Percentiles rank a stretch among this genome's conserved stretches.
phyloP scores from a whole-genome alignment of 2,888 invertebrate species.

The Coronaproctus castanopsis region DNA sequence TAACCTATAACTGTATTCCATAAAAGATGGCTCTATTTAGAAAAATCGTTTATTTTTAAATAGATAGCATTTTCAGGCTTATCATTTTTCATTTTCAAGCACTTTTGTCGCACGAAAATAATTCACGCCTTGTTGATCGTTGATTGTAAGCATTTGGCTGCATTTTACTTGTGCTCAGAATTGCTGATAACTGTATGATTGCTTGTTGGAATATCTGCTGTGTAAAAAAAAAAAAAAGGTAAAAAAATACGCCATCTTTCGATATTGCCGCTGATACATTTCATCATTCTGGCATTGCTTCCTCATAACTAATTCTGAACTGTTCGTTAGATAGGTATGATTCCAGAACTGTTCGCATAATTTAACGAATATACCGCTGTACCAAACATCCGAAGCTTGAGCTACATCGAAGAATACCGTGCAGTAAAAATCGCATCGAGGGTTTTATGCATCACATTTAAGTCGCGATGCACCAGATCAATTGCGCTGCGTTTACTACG shows the following conservation, averaged over 20 bases:
- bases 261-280: background rate
- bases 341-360: background rate
- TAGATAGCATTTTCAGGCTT: no score
- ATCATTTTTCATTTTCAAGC: no score
- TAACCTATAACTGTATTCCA: no score
- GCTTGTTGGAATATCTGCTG: background rate
- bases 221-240: background rate
- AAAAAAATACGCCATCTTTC: background rate
- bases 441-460: background rate
- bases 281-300: background rate
- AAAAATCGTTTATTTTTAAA: no score
- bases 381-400: background rate
- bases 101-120: no score
- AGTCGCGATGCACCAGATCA: background rate
- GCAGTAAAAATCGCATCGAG: background rate
- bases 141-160: background rate
- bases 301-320: background rate
- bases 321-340: background rate
- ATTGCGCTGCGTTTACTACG: background rate
- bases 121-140: background rate
- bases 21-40: no score
- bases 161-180: background rate
- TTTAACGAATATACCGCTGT: background rate
- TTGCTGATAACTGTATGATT: background rate
- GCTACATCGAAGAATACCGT: background rate